A percentile compares a stretch with the other conserved stretches of the same genome.
These are phyloP conservation scores for Tyria jacobaeae DNA, from an alignment of 2,888 invertebrate species.

Conservation along the genomic window DNA sequence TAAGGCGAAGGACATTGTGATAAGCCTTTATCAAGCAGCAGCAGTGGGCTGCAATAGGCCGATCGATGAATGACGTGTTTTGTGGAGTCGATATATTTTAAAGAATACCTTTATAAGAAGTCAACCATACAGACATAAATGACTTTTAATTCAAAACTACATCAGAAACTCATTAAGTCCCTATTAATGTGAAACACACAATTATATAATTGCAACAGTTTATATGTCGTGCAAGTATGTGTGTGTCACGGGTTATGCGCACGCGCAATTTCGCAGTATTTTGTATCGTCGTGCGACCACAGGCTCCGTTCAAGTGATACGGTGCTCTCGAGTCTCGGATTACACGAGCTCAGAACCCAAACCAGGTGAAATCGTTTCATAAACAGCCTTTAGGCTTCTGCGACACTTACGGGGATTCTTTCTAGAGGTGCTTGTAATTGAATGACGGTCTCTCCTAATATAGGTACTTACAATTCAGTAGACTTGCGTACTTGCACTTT, in stretches of 20 bases:
- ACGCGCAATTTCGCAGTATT: slow-evolving; percentile 70
- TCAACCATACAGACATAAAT: too few species aligned
- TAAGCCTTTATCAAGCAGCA: too few species aligned
- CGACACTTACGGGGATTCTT: slow-evolving; percentile 52
- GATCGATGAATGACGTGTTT: too few species aligned
- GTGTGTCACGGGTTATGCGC: slow-evolving; percentile 62
- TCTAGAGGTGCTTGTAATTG: slow-evolving; percentile 22
- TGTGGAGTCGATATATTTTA: too few species aligned
- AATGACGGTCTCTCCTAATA: neutral
- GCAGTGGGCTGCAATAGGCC: too few species aligned
- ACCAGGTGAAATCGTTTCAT: slow-evolving; percentile 69
- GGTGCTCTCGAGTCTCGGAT: slow-evolving; percentile 59
- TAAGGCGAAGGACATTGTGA: too few species aligned
- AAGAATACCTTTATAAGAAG: too few species aligned
- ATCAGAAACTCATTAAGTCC: neutral
- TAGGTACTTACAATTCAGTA: too few species aligned
- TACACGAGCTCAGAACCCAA: slow-evolving; percentile 17
- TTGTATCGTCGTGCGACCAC: slow-evolving; percentile 70
- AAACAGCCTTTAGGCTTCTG: slow-evolving; percentile 61
- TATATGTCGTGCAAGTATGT: slow-evolving; percentile 40
- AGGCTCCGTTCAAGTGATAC: slow-evolving; percentile 65
- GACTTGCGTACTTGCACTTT: too few species aligned
- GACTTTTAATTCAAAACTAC: too few species aligned
- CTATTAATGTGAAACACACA: slow-evolving; percentile 9
- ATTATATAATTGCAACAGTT: neutral